phyloP scores from a whole-genome alignment of 2,797 vertebrate species.

The Neosilurus mollespiculum region DNA sequence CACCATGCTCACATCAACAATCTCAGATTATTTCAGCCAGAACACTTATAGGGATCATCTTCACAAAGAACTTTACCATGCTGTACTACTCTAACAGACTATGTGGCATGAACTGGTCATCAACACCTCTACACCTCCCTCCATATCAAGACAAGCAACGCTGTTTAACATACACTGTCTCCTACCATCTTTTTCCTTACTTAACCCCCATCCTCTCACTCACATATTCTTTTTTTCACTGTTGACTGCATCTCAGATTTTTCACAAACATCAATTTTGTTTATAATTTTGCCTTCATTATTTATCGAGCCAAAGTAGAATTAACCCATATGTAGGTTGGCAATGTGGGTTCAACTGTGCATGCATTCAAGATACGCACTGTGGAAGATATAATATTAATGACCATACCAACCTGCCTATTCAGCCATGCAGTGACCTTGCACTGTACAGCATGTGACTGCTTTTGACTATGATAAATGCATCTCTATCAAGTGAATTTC shows the following conservation, averaged over 20 bases:
- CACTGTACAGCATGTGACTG: neutral
- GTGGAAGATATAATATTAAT: neutral
- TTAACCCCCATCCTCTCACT: neutral
- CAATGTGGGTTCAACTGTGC: neutral
- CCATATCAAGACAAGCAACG: neutral
- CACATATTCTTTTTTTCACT: conserved; percentile 14
- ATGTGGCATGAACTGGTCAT: conserved; percentile 9
- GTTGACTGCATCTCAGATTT: neutral
- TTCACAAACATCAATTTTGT: neutral
- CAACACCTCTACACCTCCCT: neutral
- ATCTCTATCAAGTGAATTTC: neutral
- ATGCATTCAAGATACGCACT: neutral
- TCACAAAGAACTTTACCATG: neutral
- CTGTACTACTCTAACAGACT: neutral
- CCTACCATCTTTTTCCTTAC: neutral
- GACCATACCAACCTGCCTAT: neutral
- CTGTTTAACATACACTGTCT: neutral
- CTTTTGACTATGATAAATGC: neutral
- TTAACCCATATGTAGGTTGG: neutral
- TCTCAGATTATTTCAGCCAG: neutral
- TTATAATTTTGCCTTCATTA: neutral
- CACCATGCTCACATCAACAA: neutral
- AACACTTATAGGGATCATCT: neutral
- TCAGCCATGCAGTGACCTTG: neutral
- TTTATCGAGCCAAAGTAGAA: neutral